Conservation (phyloP, 2,797 vertebrate genomes). For the Helarctos malayanus region DNA sequence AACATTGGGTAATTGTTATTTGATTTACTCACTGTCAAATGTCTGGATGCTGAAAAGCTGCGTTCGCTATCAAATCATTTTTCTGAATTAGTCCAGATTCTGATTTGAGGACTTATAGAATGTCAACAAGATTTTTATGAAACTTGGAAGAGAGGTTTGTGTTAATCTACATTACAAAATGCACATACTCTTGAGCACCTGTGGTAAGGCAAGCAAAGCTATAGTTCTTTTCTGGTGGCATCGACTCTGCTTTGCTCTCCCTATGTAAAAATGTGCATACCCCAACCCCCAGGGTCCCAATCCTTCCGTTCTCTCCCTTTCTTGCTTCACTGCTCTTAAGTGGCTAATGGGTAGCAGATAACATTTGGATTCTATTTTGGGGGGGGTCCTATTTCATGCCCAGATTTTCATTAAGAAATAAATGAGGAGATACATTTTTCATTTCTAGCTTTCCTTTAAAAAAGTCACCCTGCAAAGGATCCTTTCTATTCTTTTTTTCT, state of each 20-base stretch:
- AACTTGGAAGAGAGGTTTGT: not conserved
- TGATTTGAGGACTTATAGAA: constrained; percentile 45
- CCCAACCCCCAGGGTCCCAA: not conserved
- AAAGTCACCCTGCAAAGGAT: constrained; percentile 46
- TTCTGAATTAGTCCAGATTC: constrained; percentile 33
- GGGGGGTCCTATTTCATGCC: constrained; percentile 1
- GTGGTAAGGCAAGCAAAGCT: not conserved
- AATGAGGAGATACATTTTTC: constrained; percentile 41
- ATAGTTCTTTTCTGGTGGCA: not conserved
- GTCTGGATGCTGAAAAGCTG: constrained; percentile 29
- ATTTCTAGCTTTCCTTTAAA: constrained; percentile 63
- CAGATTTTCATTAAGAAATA: constrained; percentile 70
- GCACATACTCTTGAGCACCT: constrained; percentile 23
- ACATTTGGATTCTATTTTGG: constrained; percentile 27
- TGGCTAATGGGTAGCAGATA: constrained; percentile 1
- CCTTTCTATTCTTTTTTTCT: constrained; percentile 56
- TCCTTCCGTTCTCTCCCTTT: not conserved
- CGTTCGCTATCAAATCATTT: constrained; percentile 20
- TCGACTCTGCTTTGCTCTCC: constrained; percentile 30
- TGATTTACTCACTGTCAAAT: constrained; percentile 55
- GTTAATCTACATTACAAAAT: constrained; percentile 38
- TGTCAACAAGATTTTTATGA: not conserved
- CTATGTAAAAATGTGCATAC: constrained; percentile 30
- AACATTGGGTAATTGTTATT: constrained; percentile 15
- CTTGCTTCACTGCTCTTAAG: constrained; percentile 36